phyloP scores from a whole-genome alignment of 1,140 invertebrate species.

The Zophobas atratus region DNA sequence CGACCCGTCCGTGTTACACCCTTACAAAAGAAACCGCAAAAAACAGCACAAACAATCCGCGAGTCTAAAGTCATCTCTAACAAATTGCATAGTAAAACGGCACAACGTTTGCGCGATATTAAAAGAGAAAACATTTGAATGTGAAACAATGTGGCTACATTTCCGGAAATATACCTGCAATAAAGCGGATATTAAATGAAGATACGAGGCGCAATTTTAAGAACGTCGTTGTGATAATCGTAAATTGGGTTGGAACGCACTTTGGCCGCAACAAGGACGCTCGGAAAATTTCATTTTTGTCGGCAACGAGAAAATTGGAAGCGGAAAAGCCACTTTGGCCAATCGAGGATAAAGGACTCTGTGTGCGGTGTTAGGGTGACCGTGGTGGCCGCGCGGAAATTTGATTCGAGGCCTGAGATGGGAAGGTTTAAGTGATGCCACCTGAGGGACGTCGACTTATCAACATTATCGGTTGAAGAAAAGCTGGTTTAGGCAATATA shows the following conservation, averaged over 20 bases:
- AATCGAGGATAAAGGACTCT: conserved; percentile 2
- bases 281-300: conserved; percentile 33
- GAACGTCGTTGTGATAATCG: conserved; percentile 1
- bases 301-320: conserved; percentile 10
- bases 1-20: background rate
- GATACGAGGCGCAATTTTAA: conserved; percentile 4
- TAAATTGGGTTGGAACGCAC: conserved; percentile 19
- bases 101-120: background rate
- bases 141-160: conserved; percentile 25
- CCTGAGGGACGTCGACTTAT: background rate
- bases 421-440: background rate
- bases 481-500: too few species aligned
- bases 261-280: background rate
- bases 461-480: background rate
- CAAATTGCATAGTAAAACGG: conserved; percentile 18
- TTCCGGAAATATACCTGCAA: conserved; percentile 8
- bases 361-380: background rate
- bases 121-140: conserved; percentile 18
- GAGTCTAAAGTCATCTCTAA: conserved; percentile 1
- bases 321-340: conserved; percentile 32
- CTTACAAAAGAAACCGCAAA: too few species aligned
- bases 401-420: conserved; percentile 4
- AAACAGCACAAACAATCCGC: background rate
- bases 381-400: conserved; percentile 1
- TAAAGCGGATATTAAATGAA: conserved; percentile 26